These are phyloP conservation scores for Columba guinea DNA, from an alignment of 2,797 vertebrate species.

Conservation along the genomic window DNA sequence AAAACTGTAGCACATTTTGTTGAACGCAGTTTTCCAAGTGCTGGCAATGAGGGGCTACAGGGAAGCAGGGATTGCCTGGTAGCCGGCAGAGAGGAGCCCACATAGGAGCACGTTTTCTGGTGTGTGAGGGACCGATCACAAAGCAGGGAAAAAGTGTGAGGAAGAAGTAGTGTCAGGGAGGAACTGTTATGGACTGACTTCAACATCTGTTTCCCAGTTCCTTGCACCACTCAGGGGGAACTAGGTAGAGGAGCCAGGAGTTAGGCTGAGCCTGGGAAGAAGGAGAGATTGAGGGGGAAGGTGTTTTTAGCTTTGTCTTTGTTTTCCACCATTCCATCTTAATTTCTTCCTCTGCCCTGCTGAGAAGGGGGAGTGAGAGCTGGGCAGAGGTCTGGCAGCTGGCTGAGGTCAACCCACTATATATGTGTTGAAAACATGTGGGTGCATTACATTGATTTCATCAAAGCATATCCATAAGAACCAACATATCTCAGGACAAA, in stretches of 20 bases:
- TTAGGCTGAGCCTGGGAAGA: not conserved
- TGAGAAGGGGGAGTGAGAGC: not conserved
- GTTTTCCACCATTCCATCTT: not conserved
- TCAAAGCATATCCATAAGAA: not conserved
- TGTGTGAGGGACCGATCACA: not conserved
- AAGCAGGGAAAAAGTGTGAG: not conserved
- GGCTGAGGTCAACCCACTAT: not conserved
- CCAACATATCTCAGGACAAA: not conserved
- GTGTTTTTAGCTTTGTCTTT: not conserved
- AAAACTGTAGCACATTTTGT: not conserved
- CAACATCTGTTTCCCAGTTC: not conserved
- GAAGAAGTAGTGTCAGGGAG: not conserved
- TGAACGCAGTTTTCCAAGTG: not conserved
- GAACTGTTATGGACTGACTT: not conserved
- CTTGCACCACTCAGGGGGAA: rapidly evolving
- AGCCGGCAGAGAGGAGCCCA: rapidly evolving
- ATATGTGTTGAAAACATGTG: not conserved
- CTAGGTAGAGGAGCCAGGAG: not conserved
- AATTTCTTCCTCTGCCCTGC: not conserved
- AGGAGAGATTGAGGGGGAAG: not conserved
- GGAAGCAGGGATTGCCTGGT: not conserved
- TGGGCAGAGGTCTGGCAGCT: not conserved
- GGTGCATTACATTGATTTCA: not conserved
- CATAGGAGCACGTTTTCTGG: rapidly evolving
- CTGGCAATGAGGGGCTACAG: not conserved